phyloP scores from a whole-genome alignment of 2,888 invertebrate species.

The Nebria brevicollis region DNA sequence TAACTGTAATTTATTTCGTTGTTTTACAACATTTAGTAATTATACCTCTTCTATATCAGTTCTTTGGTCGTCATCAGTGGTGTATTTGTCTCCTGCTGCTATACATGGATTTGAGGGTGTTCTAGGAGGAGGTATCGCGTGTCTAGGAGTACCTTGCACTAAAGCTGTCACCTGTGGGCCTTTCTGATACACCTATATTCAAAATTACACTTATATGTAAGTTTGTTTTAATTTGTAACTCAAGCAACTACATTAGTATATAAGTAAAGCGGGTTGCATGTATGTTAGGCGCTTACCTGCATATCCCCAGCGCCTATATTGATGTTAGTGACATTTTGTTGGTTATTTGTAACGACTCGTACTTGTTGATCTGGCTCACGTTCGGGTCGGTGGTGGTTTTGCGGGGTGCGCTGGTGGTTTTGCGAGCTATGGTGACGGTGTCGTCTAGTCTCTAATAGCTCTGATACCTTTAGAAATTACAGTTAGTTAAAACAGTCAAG shows the following conservation, averaged over 20 bases:
- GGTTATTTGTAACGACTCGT: constrained; percentile 66
- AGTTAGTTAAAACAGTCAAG: neutral
- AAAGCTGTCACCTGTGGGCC: constrained; percentile 83
- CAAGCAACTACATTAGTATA: too few relatives aligned
- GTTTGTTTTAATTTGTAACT: neutral
- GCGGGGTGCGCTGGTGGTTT: neutral
- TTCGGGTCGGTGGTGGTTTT: constrained; percentile 15
- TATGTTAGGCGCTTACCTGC: constrained; percentile 34
- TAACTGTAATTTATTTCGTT: neutral
- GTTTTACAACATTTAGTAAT: neutral
- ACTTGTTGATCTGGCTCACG: constrained; percentile 11
- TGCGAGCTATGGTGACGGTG: constrained; percentile 5
- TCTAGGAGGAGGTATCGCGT: constrained; percentile 63
- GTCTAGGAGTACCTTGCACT: constrained; percentile 72
- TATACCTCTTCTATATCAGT: constrained; percentile 22
- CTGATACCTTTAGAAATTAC: constrained; percentile 8
- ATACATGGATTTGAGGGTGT: constrained; percentile 63
- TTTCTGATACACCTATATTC: constrained; percentile 73
- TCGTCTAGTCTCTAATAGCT: constrained; percentile 28
- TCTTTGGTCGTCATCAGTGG: constrained; percentile 52
- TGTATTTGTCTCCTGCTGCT: constrained; percentile 61
- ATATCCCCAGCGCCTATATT: constrained; percentile 63
- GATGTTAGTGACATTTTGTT: constrained; percentile 76
- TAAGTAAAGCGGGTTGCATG: neutral
- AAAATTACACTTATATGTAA: constrained; percentile 10